These are phyloP conservation scores for Arizona elegans DNA, from an alignment of 2,113 vertebrate species.

Conservation along the genomic window DNA sequence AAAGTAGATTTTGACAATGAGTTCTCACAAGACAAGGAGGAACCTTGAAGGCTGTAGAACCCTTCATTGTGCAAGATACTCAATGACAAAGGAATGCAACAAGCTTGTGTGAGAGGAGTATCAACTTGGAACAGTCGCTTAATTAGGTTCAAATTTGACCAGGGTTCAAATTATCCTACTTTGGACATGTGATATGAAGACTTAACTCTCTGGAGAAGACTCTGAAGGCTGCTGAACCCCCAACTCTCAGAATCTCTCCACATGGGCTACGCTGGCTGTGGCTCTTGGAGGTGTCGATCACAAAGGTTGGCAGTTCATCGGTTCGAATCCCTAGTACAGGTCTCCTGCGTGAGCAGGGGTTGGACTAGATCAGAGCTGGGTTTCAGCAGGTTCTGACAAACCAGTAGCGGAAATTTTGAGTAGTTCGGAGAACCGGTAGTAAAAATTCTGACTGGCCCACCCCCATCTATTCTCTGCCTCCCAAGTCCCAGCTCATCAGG, in stretches of 20 bases:
- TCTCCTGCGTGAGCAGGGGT: too few species aligned
- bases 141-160: neutral
- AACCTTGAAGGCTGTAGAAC: neutral
- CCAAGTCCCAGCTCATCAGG: too few species aligned
- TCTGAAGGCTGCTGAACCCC: neutral
- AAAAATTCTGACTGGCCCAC: too few species aligned
- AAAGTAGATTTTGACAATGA: constrained; percentile 6
- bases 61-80: neutral
- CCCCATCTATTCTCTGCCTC: too few species aligned
- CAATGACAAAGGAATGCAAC: too few species aligned
- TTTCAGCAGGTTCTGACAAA: too few species aligned
- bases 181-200: neutral
- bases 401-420: too few species aligned
- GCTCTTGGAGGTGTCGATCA: neutral
- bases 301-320: too few species aligned
- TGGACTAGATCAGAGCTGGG: too few species aligned
- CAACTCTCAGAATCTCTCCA: neutral
- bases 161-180: neutral
- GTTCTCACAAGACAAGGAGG: neutral
- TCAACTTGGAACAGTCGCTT: neutral
- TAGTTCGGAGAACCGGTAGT: too few species aligned
- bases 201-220: neutral
- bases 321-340: too few species aligned
- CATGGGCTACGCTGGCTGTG: neutral
- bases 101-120: neutral